Evolutionary conservation across 2,797 vertebrate genomes (phyloP).

Genomic region (Anomalospiza imberbis): DNA sequence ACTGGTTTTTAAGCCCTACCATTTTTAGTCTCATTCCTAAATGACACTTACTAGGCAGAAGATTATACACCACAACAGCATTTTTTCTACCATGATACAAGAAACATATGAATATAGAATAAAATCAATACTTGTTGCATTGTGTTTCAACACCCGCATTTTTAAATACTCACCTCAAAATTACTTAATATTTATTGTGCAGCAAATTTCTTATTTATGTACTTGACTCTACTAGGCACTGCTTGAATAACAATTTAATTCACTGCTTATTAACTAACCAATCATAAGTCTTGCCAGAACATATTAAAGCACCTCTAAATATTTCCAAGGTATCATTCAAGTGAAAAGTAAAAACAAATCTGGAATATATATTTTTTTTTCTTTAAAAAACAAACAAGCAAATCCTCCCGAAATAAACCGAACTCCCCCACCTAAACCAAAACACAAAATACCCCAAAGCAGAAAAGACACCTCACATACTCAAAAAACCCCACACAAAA

Average conservation of each 20-base stretch:
- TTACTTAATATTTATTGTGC: background rate
- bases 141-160: too few species aligned
- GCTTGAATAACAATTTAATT: background rate
- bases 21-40: background rate
- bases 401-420: background rate
- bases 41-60: background rate
- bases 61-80: background rate
- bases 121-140: background rate
- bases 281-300: background rate
- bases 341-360: background rate
- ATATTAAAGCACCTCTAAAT: background rate
- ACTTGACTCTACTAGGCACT: background rate
- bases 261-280: background rate
- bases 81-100: background rate
- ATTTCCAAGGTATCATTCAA: background rate
- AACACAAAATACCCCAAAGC: background rate
- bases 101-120: background rate
- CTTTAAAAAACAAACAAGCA: background rate
- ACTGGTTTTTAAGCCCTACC: background rate
- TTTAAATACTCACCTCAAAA: background rate
- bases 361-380: background rate
- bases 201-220: background rate
- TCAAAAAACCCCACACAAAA: background rate
- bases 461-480: background rate
- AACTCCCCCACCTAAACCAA: background rate